Evolutionary conservation across 1,140 invertebrate species (phyloP), one percentile per base, ranked within the genome.

Genomic region (Aphaenogaster rudis): DNA sequence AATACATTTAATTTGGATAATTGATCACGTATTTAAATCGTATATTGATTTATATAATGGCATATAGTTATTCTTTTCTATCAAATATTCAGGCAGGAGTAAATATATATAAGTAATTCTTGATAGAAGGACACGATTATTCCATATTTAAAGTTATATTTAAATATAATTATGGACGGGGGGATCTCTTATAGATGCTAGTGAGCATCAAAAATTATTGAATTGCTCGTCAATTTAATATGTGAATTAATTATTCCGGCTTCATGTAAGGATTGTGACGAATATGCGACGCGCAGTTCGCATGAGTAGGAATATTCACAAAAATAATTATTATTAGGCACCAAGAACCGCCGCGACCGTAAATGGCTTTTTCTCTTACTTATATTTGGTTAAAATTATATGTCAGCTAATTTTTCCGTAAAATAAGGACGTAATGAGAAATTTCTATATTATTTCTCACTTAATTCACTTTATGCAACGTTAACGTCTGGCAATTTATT

Each of bases 391-490:
- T 21, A 61, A 8, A 63, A 78, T 33, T 48, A 33, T 17, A 21
- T 6, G 15, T 61, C n/a, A 9, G 7, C 13, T 28, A 45, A 17
- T 9, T 36, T 33, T 48, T 64, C 0, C 5, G n/a, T 33, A 48
- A 80, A 52, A 52, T 67, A 52, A 67, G 33, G 28, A 45, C 42
- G 11, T 3, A 2, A 69, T 8, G 1, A 28, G n/a, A 69, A 33
- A 33, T 42, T 33, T 15, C 2, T 54, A 81, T 45, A 54, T 67
- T 11, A 67, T 59, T 71, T 71, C 6, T 81, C 17, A 33, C 15
- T 54, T 71, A 42, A 81, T 71, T 63, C 2, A 54, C 9, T 54
- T 81, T 81, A 33, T 71, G 28, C 39, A 39, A 4, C 45, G 36
- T 54, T 54, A 67, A 71, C 21, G 33, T n/a, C 15, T 28, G 17